Evolutionary conservation across 1,140 invertebrate genomes (phyloP), one percentile per base, ranked within the genome.

Genomic region (Coenobita brevimanus): DNA sequence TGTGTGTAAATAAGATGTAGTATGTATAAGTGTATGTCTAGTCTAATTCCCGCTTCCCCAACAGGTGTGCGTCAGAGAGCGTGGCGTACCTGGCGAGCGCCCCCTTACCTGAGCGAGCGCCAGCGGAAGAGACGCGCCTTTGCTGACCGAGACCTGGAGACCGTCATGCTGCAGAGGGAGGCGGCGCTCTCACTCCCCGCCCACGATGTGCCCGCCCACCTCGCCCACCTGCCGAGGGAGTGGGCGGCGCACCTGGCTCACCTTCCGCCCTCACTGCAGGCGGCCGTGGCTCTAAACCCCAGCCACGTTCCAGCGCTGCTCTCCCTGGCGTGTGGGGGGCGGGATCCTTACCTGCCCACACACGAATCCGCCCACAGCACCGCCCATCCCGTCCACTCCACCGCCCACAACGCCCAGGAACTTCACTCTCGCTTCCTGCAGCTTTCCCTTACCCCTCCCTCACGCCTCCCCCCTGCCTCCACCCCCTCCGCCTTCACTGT

Each of bases 51-150:
- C 46, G 6, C 46, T 50, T 50, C 17, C 46, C 17, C 46, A 38
- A 0, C 89, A 90, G 89, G 78, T 43, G 73, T 88, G 57, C 89
- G 85, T 50, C 88, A 89, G 82, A 87, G 90, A 3, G 81, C 82
- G 27, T 62, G 81, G 6, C 83, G 83, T 3, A 83, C 82, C 43
- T 84, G 88, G 86, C 75, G 78, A 30, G 76, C 71, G 4, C 90
- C 88, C 21, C 92, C 92, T 0, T 91, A 91, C 75, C 90, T 93
- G 50, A 92, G 91, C 80, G 93, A 93, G 67, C 91, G 93, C 2
- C 92, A 93, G 89, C 89, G 93, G 15, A 93, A 93, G 89, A 90
- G 93, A 57, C 90, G 92, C 21, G 93, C 93, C 75, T 93, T 93
- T 82, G 93, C 93, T 15, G 93, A 93, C 88, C 92, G 92, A 62